Conservation (phyloP, 2,888 invertebrate species). For the Nysson spinosus region DNA sequence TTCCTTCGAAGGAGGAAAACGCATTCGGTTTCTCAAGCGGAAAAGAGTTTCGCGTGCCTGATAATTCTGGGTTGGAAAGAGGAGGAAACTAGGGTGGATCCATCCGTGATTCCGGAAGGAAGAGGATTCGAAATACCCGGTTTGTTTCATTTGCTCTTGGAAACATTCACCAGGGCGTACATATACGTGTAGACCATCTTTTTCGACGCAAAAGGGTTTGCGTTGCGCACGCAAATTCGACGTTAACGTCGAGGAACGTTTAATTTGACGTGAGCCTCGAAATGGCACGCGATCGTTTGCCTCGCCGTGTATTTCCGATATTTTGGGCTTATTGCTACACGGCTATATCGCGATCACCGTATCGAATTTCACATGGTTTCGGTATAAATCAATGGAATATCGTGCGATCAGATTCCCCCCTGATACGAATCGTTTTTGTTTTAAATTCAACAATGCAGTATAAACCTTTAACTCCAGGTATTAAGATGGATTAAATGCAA, state of each 20-base stretch:
- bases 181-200: constrained; percentile 42
- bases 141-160: constrained; percentile 14
- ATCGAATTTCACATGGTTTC: constrained; percentile 24
- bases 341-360: constrained; percentile 7
- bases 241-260: constrained; percentile 73
- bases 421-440: not conserved
- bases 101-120: constrained; percentile 44
- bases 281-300: constrained; percentile 69
- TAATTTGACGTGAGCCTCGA: constrained; percentile 69
- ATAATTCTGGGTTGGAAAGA: constrained; percentile 29
- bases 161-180: constrained; percentile 55
- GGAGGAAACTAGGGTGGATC: constrained; percentile 21
- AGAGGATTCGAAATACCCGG: constrained; percentile 25
- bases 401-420: not conserved
- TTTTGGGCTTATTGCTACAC: constrained; percentile 26
- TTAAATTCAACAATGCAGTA: no score
- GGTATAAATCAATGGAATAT: constrained; percentile 1
- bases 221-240: constrained; percentile 71
- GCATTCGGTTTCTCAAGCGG: constrained; percentile 22
- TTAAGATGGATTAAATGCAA: no score
- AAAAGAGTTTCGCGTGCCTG: constrained; percentile 31
- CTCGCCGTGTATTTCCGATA: constrained; percentile 23
- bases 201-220: constrained; percentile 17
- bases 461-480: no score
- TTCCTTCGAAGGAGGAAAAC: constrained; percentile 12